phyloP scores from a whole-genome alignment of 2,113 vertebrate species.

The Ptychochromis oligacanthus region DNA sequence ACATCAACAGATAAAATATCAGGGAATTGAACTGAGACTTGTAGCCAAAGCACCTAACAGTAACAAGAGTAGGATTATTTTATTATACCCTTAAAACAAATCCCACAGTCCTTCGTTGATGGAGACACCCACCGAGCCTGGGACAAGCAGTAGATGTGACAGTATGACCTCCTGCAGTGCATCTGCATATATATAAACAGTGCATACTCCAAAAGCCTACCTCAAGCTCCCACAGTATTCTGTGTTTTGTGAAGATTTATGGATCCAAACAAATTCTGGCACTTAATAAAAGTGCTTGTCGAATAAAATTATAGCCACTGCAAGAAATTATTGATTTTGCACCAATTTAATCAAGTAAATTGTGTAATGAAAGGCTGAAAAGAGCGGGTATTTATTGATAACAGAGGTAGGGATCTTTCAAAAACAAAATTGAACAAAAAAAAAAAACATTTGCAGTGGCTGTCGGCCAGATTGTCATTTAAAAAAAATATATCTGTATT shows the following conservation, averaged over 20 bases:
- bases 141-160: neutral
- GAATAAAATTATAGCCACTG: neutral
- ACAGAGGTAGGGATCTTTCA: neutral
- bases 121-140: neutral
- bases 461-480: neutral
- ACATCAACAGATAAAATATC: accelerated
- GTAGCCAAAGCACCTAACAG: neutral
- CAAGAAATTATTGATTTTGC: neutral
- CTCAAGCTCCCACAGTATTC: neutral
- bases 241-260: neutral
- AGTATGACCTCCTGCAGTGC: neutral
- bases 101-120: neutral
- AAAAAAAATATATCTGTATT: neutral
- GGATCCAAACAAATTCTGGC: neutral
- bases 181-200: neutral
- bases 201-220: neutral
- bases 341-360: neutral
- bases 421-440: neutral
- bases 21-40: neutral
- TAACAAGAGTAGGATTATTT: neutral
- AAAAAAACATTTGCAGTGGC: neutral
- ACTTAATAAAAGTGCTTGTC: neutral
- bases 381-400: neutral
- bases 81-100: neutral
- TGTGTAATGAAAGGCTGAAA: neutral